Conservation (phyloP, 2,888 invertebrate species). For the Mimumesa dahlbomi region DNA sequence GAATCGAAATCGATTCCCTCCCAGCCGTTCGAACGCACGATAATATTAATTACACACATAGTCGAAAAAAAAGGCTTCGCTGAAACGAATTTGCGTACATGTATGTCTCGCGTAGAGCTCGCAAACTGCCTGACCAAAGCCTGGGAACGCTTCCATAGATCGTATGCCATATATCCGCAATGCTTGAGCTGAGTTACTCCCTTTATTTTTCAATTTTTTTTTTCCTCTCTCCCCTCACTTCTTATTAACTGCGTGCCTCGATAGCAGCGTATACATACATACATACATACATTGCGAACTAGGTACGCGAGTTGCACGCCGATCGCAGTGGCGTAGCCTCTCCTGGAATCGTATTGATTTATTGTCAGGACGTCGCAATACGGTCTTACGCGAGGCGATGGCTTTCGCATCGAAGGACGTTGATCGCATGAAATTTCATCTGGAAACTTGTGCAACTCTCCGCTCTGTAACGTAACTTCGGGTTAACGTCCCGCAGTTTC, state of each 20-base stretch:
- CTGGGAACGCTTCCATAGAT: conserved; percentile 50
- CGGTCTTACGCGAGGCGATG: conserved; percentile 23
- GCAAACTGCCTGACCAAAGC: conserved; percentile 41
- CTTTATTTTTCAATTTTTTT: conserved; percentile 8
- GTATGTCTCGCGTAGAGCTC: conserved; percentile 44
- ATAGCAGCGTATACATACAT: conserved; percentile 27
- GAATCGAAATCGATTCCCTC: conserved; percentile 12
- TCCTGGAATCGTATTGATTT: conserved; percentile 57
- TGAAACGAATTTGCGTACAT: conserved; percentile 7
- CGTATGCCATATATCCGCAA: conserved; percentile 54
- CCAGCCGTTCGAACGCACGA: conserved; percentile 21
- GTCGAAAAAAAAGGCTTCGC: conserved; percentile 15
- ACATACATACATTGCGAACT: no score
- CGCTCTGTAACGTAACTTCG: no score
- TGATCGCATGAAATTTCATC: conserved; percentile 27
- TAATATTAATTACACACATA: conserved; percentile 22
- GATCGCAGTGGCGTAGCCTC: conserved; percentile 29
- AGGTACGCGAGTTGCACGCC: conserved; percentile 43
- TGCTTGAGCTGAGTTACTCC: conserved; percentile 50
- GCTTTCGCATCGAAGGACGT: conserved; percentile 15
- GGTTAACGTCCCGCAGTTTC: no score
- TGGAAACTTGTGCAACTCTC: neutral
- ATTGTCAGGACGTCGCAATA: conserved; percentile 35
- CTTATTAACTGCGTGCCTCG: conserved; percentile 34
- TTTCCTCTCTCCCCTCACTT: conserved; percentile 12